phyloP scores from a whole-genome alignment of 64 coral and sea anemone species.

The Porites australiensis region DNA sequence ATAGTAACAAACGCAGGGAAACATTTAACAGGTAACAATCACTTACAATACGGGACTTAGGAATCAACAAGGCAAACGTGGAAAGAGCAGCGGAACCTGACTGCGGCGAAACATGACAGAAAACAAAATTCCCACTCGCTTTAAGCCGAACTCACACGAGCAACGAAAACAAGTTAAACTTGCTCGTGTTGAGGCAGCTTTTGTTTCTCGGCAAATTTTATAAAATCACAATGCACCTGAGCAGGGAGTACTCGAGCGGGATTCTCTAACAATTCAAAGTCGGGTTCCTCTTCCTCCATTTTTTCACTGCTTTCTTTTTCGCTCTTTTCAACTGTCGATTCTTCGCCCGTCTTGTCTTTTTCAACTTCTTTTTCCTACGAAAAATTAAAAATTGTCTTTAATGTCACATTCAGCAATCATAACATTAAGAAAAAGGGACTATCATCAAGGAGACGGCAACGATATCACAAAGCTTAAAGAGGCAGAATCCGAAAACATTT shows the following conservation, averaged over 20 bases:
- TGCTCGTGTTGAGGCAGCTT: background rate
- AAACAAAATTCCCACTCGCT: too few species aligned
- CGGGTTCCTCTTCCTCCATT: constrained; percentile 89
- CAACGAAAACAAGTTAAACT: too few species aligned
- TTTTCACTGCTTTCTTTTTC: constrained; percentile 92
- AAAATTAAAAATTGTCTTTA: background rate
- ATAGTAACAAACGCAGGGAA: background rate
- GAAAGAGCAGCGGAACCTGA: too few species aligned
- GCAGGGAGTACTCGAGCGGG: constrained; percentile 89
- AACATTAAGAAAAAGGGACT: too few species aligned
- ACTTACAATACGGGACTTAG: background rate
- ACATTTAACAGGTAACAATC: too few species aligned
- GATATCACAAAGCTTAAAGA: too few species aligned
- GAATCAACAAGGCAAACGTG: too few species aligned
- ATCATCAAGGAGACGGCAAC: too few species aligned
- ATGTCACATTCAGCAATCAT: background rate
- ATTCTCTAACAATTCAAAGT: constrained; percentile 91
- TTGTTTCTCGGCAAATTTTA: background rate
- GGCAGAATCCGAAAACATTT: too few species aligned
- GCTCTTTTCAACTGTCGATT: constrained; percentile 91
- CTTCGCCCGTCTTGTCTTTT: constrained; percentile 77
- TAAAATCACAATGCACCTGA: constrained; percentile 61
- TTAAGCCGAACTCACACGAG: too few species aligned
- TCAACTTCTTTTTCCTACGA: constrained; percentile 38
- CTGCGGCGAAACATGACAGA: too few species aligned